Conservation (phyloP, 2,113 vertebrate genomes). For the Abramis brama region DNA sequence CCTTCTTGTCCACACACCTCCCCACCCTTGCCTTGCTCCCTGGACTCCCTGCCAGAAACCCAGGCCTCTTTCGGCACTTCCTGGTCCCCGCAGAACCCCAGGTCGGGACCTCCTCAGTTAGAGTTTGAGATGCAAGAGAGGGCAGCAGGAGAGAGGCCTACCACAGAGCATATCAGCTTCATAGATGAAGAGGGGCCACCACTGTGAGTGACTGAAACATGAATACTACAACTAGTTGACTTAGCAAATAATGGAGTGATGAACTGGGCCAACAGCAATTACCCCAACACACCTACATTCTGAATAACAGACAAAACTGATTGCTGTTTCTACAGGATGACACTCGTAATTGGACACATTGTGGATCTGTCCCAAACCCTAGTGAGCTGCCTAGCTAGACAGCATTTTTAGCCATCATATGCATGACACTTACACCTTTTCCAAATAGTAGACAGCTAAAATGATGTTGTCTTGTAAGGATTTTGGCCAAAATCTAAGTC, state of each 20-base stretch:
- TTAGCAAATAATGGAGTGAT: neutral
- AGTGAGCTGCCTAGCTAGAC: neutral
- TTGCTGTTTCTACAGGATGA: neutral
- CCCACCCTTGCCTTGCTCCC: slow-evolving; percentile 60
- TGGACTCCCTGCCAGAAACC: slow-evolving; percentile 59
- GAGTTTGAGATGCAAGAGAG: slow-evolving; percentile 79
- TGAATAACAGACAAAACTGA: slow-evolving; percentile 5
- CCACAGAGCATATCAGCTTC: slow-evolving; percentile 77
- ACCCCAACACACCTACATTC: slow-evolving; percentile 1
- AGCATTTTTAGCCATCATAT: neutral
- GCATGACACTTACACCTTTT: neutral
- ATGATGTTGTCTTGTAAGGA: neutral
- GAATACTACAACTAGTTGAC: slow-evolving; percentile 1
- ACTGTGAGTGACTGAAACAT: slow-evolving; percentile 62
- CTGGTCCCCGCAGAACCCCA: slow-evolving; percentile 58
- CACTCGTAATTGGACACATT: slow-evolving; percentile 5
- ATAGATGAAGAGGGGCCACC: slow-evolving; percentile 80
- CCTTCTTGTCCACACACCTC: slow-evolving; percentile 56
- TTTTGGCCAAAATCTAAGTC: neutral
- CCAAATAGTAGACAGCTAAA: neutral
- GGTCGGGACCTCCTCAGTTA: slow-evolving; percentile 52
- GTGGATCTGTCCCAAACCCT: slow-evolving; percentile 1
- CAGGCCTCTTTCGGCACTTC: slow-evolving; percentile 40
- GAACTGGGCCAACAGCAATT: neutral
- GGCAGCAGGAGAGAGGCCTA: slow-evolving; percentile 57